Evolutionary conservation across 2,888 invertebrate genomes (phyloP).

Genomic region (Cecidostiba fungosa): DNA sequence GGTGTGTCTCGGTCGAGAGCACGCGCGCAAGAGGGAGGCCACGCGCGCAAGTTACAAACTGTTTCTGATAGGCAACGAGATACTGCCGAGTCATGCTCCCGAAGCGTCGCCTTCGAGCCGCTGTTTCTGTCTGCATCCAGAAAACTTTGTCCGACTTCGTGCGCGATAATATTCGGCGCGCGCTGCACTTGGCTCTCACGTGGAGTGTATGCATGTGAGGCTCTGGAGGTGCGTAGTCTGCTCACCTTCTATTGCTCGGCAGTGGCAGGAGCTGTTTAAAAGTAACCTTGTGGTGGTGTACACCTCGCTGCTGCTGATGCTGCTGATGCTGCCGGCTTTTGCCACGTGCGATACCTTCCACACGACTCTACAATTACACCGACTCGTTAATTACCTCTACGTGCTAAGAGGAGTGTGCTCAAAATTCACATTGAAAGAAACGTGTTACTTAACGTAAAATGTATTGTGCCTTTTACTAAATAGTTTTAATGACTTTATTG

Average conservation of each 20-base stretch:
- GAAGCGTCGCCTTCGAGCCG: slow-evolving; percentile 1
- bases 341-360: not conserved
- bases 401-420: not conserved
- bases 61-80: slow-evolving; percentile 70
- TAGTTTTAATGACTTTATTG: too few species aligned
- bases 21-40: slow-evolving; percentile 33
- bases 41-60: slow-evolving; percentile 68
- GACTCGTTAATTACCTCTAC: not conserved
- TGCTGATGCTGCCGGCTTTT: too few species aligned
- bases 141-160: slow-evolving; percentile 24
- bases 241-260: not conserved
- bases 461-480: too few species aligned
- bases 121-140: not conserved
- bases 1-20: slow-evolving; percentile 68
- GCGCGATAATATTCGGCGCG: slow-evolving; percentile 46
- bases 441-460: not conserved
- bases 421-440: not conserved
- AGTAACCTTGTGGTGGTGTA: not conserved
- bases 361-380: too few species aligned
- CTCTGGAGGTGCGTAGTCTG: not conserved
- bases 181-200: not conserved
- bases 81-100: slow-evolving; percentile 61
- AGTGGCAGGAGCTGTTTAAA: not conserved
- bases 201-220: not conserved
- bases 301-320: not conserved